phyloP scores from a whole-genome alignment of 2,113 vertebrate species.

The Tupaia tana region DNA sequence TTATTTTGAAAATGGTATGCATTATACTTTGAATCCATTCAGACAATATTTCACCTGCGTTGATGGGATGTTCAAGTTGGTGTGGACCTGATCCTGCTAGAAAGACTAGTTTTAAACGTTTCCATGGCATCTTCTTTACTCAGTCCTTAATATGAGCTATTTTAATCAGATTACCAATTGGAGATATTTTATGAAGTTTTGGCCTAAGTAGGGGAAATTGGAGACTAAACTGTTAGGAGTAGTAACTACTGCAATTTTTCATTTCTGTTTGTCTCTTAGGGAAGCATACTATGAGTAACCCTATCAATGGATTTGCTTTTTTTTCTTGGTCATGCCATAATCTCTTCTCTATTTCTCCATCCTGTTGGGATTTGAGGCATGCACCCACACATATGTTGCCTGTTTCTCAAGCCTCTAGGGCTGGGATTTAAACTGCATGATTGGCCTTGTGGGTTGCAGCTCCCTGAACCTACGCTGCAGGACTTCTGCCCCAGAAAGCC shows the following conservation, averaged over 20 bases:
- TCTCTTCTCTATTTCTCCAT: no score
- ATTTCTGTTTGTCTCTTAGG: neutral
- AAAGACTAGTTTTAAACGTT: neutral
- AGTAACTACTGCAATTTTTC: neutral
- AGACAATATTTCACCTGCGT: neutral
- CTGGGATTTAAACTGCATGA: no score
- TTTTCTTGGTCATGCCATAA: neutral
- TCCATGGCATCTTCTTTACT: neutral
- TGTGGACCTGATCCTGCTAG: neutral
- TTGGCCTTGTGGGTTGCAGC: no score
- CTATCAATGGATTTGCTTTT: neutral
- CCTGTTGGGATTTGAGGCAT: no score
- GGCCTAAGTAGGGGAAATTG: neutral
- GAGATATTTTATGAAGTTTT: conserved; percentile 21
- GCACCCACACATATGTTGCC: neutral
- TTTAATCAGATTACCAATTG: neutral
- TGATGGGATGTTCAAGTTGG: neutral
- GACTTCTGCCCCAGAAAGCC: no score
- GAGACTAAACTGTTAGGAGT: neutral
- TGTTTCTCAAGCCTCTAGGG: neutral
- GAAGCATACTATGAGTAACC: neutral
- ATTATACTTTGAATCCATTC: neutral
- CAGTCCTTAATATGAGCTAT: neutral
- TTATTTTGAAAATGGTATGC: neutral
- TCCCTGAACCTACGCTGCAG: no score